These are phyloP conservation scores for Horisme vitalbata DNA, from an alignment of 2,888 invertebrate species.

Conservation along the genomic window DNA sequence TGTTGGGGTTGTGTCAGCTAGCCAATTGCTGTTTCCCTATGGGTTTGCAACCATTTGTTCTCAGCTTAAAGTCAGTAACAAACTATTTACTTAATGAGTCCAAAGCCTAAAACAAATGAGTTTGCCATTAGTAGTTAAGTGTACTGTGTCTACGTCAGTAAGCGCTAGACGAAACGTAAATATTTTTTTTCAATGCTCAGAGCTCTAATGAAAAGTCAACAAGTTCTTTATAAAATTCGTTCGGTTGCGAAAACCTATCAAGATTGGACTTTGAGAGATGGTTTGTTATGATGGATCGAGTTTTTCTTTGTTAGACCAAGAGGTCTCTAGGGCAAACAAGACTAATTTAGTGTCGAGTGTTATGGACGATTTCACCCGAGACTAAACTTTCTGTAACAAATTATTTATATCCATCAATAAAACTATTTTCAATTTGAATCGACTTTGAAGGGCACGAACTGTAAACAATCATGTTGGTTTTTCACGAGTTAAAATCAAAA, in stretches of 20 bases:
- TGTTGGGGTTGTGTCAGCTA: too few relatives aligned
- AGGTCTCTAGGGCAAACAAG: conserved; percentile 36
- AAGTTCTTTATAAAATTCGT: conserved; percentile 32
- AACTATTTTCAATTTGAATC: conserved; percentile 10
- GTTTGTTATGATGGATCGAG: conserved; percentile 55
- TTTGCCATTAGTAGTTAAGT: too few relatives aligned
- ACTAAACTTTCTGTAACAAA: conserved; percentile 19
- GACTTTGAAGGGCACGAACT: too few relatives aligned
- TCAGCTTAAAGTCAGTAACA: too few relatives aligned
- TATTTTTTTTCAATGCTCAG: conserved; percentile 4
- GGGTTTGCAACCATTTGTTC: too few relatives aligned
- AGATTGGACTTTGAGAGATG: conserved; percentile 52
- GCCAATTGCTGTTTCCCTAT: too few relatives aligned
- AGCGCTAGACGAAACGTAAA: conserved; percentile 10
- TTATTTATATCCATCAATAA: conserved; percentile 2
- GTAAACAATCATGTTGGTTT: too few relatives aligned
- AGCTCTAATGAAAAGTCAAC: conserved; percentile 60
- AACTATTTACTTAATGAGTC: too few relatives aligned
- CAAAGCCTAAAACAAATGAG: too few relatives aligned
- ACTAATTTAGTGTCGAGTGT: conserved; percentile 47
- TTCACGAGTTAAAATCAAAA: too few relatives aligned
- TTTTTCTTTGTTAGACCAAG: conserved; percentile 39
- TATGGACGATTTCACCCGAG: conserved; percentile 23
- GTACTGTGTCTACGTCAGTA: conserved; percentile 56
- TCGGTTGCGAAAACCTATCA: conserved; percentile 40